These are phyloP conservation scores for Liopterus haemorrhoidalis DNA, from an alignment of 2,888 invertebrate species.

Conservation along the genomic window DNA sequence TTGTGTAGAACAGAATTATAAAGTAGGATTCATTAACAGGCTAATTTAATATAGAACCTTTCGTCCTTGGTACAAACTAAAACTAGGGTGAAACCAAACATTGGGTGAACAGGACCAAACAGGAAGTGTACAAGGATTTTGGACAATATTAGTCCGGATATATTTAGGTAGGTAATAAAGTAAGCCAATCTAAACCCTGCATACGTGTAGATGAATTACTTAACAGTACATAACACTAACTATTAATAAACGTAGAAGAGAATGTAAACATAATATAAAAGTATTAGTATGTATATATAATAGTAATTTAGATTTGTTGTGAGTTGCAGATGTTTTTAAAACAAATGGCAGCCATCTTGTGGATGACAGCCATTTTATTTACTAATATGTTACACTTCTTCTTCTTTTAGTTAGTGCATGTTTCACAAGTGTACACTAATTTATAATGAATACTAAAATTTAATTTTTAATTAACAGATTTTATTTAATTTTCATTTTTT, in stretches of 20 bases:
- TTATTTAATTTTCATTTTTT: no score
- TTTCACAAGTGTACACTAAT: no score
- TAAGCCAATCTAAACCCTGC: no score
- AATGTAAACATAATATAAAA: neutral
- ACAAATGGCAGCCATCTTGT: conserved; percentile 17
- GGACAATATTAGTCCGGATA: conserved; percentile 16
- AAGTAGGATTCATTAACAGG: no score
- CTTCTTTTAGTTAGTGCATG: conserved; percentile 15
- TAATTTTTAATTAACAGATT: no score
- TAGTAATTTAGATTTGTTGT: conserved; percentile 41
- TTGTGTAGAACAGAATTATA: no score
- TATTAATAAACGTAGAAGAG: neutral
- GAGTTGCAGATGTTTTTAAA: conserved; percentile 43
- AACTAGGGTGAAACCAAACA: no score
- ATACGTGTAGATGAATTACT: neutral
- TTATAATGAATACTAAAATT: no score
- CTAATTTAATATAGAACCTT: no score
- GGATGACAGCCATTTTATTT: conserved; percentile 15
- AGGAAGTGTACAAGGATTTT: no score
- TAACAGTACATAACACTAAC: neutral
- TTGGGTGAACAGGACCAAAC: no score
- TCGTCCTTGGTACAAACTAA: no score
- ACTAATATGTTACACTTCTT: conserved; percentile 5
- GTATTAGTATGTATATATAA: neutral
- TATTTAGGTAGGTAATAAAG: conserved; percentile 21